Evolutionary conservation across 2,888 invertebrate species (phyloP).

Genomic region (Xestoiulus laeticollis): DNA sequence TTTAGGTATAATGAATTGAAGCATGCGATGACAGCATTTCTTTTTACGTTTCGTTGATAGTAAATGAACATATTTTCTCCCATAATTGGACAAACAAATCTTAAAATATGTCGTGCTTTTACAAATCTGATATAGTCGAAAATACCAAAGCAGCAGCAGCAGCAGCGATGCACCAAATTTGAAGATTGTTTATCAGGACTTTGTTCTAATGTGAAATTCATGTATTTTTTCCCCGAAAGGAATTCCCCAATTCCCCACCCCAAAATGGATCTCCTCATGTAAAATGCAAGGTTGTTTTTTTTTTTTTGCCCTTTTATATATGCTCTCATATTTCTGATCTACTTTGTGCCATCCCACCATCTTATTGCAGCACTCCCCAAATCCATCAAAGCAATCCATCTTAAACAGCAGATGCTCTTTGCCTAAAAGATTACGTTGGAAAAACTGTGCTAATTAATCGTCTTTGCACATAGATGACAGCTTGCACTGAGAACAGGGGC

Average conservation of each 20-base stretch:
- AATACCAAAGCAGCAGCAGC: background rate
- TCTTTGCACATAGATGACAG: constrained; percentile 49
- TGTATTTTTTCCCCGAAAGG: background rate
- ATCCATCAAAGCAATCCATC: constrained; percentile 48
- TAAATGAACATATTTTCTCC: background rate
- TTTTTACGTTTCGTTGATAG: background rate
- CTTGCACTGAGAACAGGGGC: constrained; percentile 45
- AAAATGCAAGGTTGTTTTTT: background rate
- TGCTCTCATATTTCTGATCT: constrained; percentile 33
- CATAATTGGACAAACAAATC: background rate
- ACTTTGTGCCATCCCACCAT: constrained; percentile 16
- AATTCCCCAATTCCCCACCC: constrained; percentile 2
- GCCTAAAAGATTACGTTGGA: constrained; percentile 46
- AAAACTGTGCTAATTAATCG: constrained; percentile 48
- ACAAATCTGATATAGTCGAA: background rate
- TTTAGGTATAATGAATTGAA: background rate
- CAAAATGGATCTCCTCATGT: background rate
- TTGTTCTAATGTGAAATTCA: constrained; percentile 27
- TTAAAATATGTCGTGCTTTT: background rate
- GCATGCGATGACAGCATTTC: background rate
- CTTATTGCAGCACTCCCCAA: constrained; percentile 44
- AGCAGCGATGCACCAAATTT: background rate
- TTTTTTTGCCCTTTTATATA: background rate
- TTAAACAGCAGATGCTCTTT: constrained; percentile 49
- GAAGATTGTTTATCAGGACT: constrained; percentile 16